A percentile compares a stretch with the other conserved stretches of the same genome.
These are phyloP conservation scores for Protosalanx chinensis DNA, from an alignment of 2,797 vertebrate species.

Conservation along the genomic window DNA sequence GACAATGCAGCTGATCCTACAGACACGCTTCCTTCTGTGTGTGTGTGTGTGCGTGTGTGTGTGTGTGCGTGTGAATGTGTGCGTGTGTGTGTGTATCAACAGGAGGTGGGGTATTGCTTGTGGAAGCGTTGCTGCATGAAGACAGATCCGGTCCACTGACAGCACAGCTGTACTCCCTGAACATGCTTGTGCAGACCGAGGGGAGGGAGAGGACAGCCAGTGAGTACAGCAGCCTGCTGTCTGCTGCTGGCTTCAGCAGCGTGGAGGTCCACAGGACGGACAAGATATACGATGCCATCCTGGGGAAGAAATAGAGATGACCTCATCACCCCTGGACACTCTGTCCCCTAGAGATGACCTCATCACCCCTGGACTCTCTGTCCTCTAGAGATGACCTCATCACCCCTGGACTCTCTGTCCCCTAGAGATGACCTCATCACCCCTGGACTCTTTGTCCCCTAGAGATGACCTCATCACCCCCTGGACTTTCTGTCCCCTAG, in stretches of 20 bases:
- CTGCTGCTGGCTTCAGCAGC: slow-evolving; percentile 55
- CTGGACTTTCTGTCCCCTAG: too few relatives aligned
- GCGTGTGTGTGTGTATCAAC: background rate
- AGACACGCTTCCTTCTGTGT: background rate
- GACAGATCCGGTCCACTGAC: slow-evolving; percentile 74
- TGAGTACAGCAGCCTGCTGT: slow-evolving; percentile 73
- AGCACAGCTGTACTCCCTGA: slow-evolving; percentile 81
- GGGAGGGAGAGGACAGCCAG: slow-evolving; percentile 76
- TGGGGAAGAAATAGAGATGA: slow-evolving; percentile 71
- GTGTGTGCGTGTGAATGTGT: background rate
- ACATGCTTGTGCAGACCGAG: slow-evolving; percentile 89
- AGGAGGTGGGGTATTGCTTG: slow-evolving; percentile 72
- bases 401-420: too few relatives aligned
- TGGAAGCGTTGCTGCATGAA: slow-evolving; percentile 69
- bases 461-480: too few relatives aligned
- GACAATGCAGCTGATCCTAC: background rate
- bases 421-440: too few relatives aligned
- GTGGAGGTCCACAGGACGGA: slow-evolving; percentile 6
- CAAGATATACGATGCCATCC: slow-evolving; percentile 73
- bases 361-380: background rate
- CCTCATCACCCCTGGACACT: background rate
- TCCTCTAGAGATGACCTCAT: too few relatives aligned
- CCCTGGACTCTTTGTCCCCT: background rate
- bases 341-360: too few relatives aligned
- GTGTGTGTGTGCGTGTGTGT: slow-evolving; percentile 2